Base-by-base conservation (phyloP, 2,113 vertebrate species). In the Grammomys surdaster region DNA sequence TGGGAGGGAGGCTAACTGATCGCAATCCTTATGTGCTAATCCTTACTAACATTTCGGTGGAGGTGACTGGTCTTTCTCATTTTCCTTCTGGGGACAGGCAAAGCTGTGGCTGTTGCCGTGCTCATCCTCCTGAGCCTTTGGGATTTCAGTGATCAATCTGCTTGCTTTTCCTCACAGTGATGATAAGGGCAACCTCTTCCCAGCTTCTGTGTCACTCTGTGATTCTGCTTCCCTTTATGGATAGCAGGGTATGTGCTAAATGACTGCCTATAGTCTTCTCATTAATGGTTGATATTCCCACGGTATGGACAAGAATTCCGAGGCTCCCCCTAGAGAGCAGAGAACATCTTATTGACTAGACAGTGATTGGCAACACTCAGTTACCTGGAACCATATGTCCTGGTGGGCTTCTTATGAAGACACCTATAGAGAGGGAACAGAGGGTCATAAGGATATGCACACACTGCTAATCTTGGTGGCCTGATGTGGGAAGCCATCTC, bases 41-140 rank as follows among this genome's bases (percentile, higher is more conserved):
- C 48, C 48, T 88, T 73, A 19, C 22, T 88, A 56, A 73, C 8
- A 1, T n/a, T 88, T 72, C 22, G 31, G 28, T 88, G 19, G 70
- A 67, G 31, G 43, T 13, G 58, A 40, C 22, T 40, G 16, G 17
- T 65, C 54, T 46, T 58, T 28, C 4, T n/a, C 2, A 26, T 33
- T 84, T 69, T 20, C 73, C 24, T 1, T 80, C 20, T 70, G 46
- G 85, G 22, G 58, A 22, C 12, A 63, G 72, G 22, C 6, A 54
- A 58, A 14, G 0, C n/a, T n/a, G n/a, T 85, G 22, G 0, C 16
- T 7, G 46, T 40, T 19, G 7, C 24, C 12, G 1, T 70, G 22
- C 40, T n/a, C 51, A 24, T 60, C 28, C 48, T 0, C 22, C 56
- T 28, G 81, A 54, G 58, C 19, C 43, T 82, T 48, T 95, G 58